phyloP scores from a whole-genome alignment of 2,888 invertebrate genomes.

The Brenthis daphne region DNA sequence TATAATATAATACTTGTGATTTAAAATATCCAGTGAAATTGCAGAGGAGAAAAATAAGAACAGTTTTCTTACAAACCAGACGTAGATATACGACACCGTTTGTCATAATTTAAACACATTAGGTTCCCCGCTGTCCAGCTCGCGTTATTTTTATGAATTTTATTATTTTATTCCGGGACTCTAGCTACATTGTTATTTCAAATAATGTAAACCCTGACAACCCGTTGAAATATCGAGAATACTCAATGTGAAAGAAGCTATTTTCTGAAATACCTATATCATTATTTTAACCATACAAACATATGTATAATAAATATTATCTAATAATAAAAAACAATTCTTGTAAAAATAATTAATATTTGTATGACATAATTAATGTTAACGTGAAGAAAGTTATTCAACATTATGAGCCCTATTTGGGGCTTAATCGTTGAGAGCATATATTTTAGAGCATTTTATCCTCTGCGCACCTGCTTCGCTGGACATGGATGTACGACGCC shows the following conservation, averaged over 20 bases:
- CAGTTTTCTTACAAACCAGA: slow-evolving; percentile 18
- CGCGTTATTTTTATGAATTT: slow-evolving; percentile 17
- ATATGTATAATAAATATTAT: no score
- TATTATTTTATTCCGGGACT: slow-evolving; percentile 10
- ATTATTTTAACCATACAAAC: no score
- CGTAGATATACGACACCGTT: slow-evolving; percentile 24
- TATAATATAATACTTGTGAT: not conserved
- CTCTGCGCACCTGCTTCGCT: slow-evolving; percentile 43
- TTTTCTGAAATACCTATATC: no score
- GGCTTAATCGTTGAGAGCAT: slow-evolving; percentile 22
- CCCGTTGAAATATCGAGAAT: no score
- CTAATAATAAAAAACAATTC: no score
- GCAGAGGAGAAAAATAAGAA: slow-evolving; percentile 15
- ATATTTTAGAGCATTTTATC: slow-evolving; percentile 34
- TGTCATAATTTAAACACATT: slow-evolving; percentile 27
- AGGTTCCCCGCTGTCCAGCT: slow-evolving; percentile 20
- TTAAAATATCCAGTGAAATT: slow-evolving; percentile 1
- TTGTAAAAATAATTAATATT: no score
- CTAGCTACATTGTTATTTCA: not conserved
- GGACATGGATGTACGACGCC: slow-evolving; percentile 54
- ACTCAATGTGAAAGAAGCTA: no score
- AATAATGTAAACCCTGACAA: no score
- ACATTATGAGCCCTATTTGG: slow-evolving; percentile 14
- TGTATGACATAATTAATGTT: not conserved
- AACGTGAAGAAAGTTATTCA: slow-evolving; percentile 15